phyloP scores from a whole-genome alignment of 2,888 invertebrate species.

The Sphinx pinastri region DNA sequence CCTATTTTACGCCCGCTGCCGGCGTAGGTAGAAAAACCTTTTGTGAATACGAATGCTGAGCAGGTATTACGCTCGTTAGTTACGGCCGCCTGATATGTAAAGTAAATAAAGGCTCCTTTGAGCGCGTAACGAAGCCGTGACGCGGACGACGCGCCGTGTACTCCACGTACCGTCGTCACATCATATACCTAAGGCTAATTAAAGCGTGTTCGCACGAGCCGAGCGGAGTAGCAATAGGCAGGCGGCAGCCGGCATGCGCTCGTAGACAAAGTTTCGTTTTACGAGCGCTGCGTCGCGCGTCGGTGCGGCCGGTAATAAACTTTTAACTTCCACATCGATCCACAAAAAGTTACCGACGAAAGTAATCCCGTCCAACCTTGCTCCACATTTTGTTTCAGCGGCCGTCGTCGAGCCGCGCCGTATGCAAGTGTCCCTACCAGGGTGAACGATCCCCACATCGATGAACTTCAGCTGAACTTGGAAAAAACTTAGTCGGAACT shows the following conservation, averaged over 20 bases:
- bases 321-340: conserved; percentile 80
- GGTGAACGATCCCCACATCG: conserved; percentile 82
- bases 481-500: conserved; percentile 78
- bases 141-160: conserved; percentile 1
- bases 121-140: conserved; percentile 35
- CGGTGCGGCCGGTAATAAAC: conserved; percentile 69
- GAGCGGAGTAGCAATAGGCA: conserved; percentile 5
- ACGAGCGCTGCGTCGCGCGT: conserved; percentile 56
- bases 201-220: conserved; percentile 31
- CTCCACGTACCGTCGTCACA: background rate
- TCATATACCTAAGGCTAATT: conserved; percentile 35
- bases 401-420: conserved; percentile 64
- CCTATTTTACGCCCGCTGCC: conserved; percentile 80
- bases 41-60: conserved; percentile 82
- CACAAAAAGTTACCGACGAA: conserved; percentile 77
- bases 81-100: conserved; percentile 77
- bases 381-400: conserved; percentile 81
- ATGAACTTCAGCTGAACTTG: conserved; percentile 81
- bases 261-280: conserved; percentile 55
- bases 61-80: conserved; percentile 82
- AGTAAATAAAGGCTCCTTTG: conserved; percentile 75
- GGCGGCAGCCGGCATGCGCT: conserved; percentile 36
- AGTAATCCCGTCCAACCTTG: conserved; percentile 82
- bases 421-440: conserved; percentile 82
- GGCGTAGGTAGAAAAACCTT: conserved; percentile 81